These are phyloP conservation scores for Orchestes rusci DNA, from an alignment of 2,888 invertebrate genomes.

Conservation along the genomic window DNA sequence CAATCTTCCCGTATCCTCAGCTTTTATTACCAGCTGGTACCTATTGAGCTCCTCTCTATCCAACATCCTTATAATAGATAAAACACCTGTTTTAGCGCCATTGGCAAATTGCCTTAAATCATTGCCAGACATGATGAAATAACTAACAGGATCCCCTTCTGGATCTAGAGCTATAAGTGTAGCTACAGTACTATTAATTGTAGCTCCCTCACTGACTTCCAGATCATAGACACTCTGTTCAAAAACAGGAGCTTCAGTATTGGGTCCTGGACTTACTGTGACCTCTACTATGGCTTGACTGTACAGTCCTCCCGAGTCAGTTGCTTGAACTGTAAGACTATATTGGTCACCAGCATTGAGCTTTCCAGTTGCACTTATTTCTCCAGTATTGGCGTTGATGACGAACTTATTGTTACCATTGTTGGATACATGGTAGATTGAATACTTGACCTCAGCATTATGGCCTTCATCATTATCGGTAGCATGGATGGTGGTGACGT, in stretches of 20 bases:
- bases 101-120: slow-evolving; percentile 83
- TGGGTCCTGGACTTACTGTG: slow-evolving; percentile 75
- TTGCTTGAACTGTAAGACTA: slow-evolving; percentile 67
- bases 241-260: slow-evolving; percentile 74
- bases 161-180: slow-evolving; percentile 80
- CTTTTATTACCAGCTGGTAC: slow-evolving; percentile 79
- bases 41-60: slow-evolving; percentile 85
- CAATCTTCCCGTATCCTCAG: slow-evolving; percentile 78
- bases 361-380: slow-evolving; percentile 68
- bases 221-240: slow-evolving; percentile 77
- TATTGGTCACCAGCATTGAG: slow-evolving; percentile 82
- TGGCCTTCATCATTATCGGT: slow-evolving; percentile 80
- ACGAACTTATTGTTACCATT: slow-evolving; percentile 81
- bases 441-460: slow-evolving; percentile 75
- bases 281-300: slow-evolving; percentile 84
- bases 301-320: slow-evolving; percentile 57
- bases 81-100: slow-evolving; percentile 79
- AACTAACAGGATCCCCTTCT: slow-evolving; percentile 78
- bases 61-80: slow-evolving; percentile 75
- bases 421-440: slow-evolving; percentile 85
- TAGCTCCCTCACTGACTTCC: slow-evolving; percentile 83
- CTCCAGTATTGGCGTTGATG: slow-evolving; percentile 72
- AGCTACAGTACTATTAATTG: slow-evolving; percentile 77
- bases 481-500: slow-evolving; percentile 53
- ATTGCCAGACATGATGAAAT: slow-evolving; percentile 82